Conservation (phyloP, 2,888 invertebrate genomes). For the Cordilura impudica region DNA sequence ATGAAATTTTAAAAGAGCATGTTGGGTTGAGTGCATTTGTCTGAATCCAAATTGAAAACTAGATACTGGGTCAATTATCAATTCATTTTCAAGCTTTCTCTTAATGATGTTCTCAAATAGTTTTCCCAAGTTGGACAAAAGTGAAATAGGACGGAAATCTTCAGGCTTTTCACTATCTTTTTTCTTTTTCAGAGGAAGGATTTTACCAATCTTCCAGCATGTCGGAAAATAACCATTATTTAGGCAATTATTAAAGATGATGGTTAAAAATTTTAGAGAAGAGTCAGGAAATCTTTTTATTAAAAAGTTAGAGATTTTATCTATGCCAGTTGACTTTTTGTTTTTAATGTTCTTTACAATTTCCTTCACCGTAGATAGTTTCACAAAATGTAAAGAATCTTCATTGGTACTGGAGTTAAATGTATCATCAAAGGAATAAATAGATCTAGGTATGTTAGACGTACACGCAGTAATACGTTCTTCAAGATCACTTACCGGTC, state of each 20-base stretch:
- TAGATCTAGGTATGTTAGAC: not conserved
- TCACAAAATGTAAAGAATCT: not conserved
- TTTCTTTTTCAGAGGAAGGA: no score
- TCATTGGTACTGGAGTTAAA: not conserved
- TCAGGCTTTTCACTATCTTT: conserved; percentile 2
- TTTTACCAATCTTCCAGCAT: no score
- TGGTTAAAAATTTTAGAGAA: not conserved
- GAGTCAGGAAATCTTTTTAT: not conserved
- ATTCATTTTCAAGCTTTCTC: conserved; percentile 1
- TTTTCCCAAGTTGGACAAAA: conserved; percentile 15
- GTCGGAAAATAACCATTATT: conserved; percentile 24
- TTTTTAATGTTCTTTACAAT: not conserved
- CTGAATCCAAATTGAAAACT: not conserved
- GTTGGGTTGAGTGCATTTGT: not conserved
- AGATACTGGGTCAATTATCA: not conserved
- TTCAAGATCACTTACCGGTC: not conserved
- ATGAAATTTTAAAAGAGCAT: not conserved
- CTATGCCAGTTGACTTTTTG: conserved; percentile 5
- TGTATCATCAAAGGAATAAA: not conserved
- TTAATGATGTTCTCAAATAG: conserved; percentile 2
- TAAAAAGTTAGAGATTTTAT: conserved; percentile 11
- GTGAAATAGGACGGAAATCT: conserved; percentile 8
- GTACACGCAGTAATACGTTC: not conserved
- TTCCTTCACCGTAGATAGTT: not conserved
- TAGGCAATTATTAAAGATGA: conserved; percentile 26